These are phyloP conservation scores for Rhynchonycteris naso DNA, from an alignment of 2,797 vertebrate genomes.

Conservation along the genomic window DNA sequence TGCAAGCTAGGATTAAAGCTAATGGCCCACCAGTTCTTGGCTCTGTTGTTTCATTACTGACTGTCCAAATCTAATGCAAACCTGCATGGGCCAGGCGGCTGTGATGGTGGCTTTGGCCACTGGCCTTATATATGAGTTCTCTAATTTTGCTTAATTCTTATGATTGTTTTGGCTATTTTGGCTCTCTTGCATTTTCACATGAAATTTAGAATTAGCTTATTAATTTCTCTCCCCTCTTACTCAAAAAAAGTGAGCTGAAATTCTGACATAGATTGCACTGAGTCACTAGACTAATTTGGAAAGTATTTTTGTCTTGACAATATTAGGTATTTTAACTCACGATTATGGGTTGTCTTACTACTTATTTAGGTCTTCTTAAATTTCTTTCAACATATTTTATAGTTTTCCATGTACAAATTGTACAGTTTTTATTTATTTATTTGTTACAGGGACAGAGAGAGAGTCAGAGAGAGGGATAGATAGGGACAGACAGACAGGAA, in stretches of 20 bases:
- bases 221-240: not conserved
- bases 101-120: too few relatives aligned
- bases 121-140: too few relatives aligned
- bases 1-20: too few relatives aligned
- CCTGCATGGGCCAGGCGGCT: too few relatives aligned
- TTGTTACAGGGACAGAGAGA: too few relatives aligned
- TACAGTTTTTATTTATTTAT: not conserved
- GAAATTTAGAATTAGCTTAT: conserved; percentile 18
- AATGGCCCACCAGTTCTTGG: too few relatives aligned
- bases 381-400: conserved; percentile 35
- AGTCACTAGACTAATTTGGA: not conserved
- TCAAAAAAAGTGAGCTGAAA: not conserved
- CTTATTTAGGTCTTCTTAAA: not conserved
- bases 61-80: too few relatives aligned
- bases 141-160: not conserved
- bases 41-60: too few relatives aligned
- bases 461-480: too few relatives aligned
- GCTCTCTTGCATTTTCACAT: not conserved
- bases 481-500: too few relatives aligned
- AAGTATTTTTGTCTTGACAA: not conserved
- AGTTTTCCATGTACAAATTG: not conserved
- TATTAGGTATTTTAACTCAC: not conserved
- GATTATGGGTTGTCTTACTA: not conserved
- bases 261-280: not conserved
- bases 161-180: conserved; percentile 1